phyloP scores from a whole-genome alignment of 2,888 invertebrate species.

The Noctua janthina region DNA sequence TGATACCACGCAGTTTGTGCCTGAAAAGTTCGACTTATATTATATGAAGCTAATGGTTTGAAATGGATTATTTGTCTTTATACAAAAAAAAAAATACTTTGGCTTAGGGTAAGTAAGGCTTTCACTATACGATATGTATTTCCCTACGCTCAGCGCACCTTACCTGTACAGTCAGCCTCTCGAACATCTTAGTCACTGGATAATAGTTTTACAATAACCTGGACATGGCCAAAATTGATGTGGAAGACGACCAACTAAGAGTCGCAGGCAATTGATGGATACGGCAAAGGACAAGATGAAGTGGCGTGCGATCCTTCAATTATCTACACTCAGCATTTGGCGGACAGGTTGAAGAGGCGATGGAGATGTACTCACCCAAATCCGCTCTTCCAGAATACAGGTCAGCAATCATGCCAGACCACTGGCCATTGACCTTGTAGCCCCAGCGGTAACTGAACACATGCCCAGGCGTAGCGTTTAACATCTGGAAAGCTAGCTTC shows the following conservation, averaged over 20 bases:
- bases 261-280: background rate
- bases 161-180: background rate
- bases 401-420: slow-evolving; percentile 84
- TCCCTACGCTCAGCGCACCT: background rate
- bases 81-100: background rate
- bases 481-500: slow-evolving; percentile 77
- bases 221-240: background rate
- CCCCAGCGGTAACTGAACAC: slow-evolving; percentile 82
- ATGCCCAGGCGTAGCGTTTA: slow-evolving; percentile 81
- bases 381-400: slow-evolving; percentile 77
- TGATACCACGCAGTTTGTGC: slow-evolving; percentile 77
- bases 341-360: background rate
- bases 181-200: background rate
- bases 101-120: background rate
- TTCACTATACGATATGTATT: background rate
- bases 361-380: slow-evolving; percentile 72
- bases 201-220: background rate
- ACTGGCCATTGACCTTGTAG: slow-evolving; percentile 78
- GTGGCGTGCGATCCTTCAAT: background rate
- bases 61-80: too few species aligned
- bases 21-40: slow-evolving; percentile 64
- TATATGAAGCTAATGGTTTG: too few species aligned
- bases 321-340: background rate
- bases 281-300: background rate
- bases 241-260: background rate